Base-by-base conservation (phyloP, 1,140 invertebrate species). In the Rhysida immarginata region DNA sequence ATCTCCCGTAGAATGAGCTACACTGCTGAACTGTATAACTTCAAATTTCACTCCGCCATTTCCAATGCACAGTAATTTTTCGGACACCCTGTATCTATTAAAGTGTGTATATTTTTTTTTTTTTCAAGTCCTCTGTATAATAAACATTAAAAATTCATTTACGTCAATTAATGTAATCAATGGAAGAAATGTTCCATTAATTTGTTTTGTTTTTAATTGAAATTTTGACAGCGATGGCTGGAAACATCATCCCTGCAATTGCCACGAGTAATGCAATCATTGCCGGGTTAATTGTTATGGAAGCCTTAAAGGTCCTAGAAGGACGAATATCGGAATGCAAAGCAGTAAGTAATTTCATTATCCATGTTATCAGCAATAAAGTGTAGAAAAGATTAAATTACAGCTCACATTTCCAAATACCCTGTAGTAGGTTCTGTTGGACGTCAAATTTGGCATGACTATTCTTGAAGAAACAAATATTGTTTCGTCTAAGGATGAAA, bases 191-290 rank as follows among this genome's bases (percentile, higher is more conserved):
- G n/a, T n/a, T n/a, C n/a, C n/a, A n/a, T n/a, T n/a, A n/a, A n/a
- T n/a, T n/a, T n/a, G n/a, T n/a, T n/a, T n/a, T n/a, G n/a, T n/a
- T n/a, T n/a, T n/a, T n/a, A n/a, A n/a, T n/a, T n/a, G n/a, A n/a
- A n/a, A n/a, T n/a, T n/a, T n/a, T n/a, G n/a, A n/a, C n/a, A 92
- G 88, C 95, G 25, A 97, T 98, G 87, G 96, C 96, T 13, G 95
- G 96, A 1, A 81, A 81, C 64, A 99, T 99, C 58, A 96, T 99
- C 64, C 95, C 96, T 44, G 96, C 96, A 0, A 98, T 99, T 66
- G 95, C 96, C 1, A 96, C 95, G 2, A 96, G 95, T 2, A 99
- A 99, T 69, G 95, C 96, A 0, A 89, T 98, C 57, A 85, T 98
- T 45, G 93, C 93, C 23, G 96, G 93, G 0, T 72, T 98, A 2